A percentile compares a stretch with the other conserved stretches of the same genome.
Evolutionary conservation across 2,797 vertebrate species (phyloP).

Genomic region (Cirrhinus mrigala): DNA sequence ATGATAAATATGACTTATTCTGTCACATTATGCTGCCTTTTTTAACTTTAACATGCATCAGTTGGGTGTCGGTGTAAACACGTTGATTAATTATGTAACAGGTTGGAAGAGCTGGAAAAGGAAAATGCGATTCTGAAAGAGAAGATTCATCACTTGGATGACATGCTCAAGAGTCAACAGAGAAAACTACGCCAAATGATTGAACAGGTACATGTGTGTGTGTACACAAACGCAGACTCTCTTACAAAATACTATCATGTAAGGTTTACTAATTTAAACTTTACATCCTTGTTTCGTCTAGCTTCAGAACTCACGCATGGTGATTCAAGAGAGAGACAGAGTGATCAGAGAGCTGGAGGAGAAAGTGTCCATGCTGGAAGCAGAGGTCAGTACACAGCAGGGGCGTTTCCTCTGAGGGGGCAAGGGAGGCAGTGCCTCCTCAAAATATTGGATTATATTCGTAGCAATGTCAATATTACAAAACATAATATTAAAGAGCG

Average conservation of each 20-base stretch:
- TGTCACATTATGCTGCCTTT: neutral
- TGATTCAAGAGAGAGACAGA: slow-evolving; percentile 89
- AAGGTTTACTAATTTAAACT: neutral
- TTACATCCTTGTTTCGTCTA: slow-evolving; percentile 58
- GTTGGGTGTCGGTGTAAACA: neutral
- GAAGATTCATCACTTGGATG: slow-evolving; percentile 94
- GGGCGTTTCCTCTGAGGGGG: too few species aligned
- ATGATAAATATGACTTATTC: neutral
- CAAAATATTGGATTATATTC: too few species aligned
- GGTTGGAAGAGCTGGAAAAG: slow-evolving; percentile 86
- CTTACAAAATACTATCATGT: neutral
- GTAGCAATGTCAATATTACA: too few species aligned
- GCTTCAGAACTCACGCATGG: slow-evolving; percentile 94
- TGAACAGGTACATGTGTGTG: slow-evolving; percentile 84
- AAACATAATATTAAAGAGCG: too few species aligned
- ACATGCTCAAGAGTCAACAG: slow-evolving; percentile 97
- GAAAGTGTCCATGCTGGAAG: slow-evolving; percentile 90
- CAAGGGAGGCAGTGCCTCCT: too few species aligned
- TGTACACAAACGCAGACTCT: slow-evolving; percentile 19
- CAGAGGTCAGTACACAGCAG: slow-evolving; percentile 81
- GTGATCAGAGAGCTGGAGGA: slow-evolving; percentile 92
- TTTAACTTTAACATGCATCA: neutral
- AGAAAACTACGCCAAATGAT: slow-evolving; percentile 97
- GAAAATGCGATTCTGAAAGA: slow-evolving; percentile 89
- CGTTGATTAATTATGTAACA: slow-evolving; percentile 58